phyloP scores from a whole-genome alignment of 2,797 vertebrate species.

The Caiman crocodilus region DNA sequence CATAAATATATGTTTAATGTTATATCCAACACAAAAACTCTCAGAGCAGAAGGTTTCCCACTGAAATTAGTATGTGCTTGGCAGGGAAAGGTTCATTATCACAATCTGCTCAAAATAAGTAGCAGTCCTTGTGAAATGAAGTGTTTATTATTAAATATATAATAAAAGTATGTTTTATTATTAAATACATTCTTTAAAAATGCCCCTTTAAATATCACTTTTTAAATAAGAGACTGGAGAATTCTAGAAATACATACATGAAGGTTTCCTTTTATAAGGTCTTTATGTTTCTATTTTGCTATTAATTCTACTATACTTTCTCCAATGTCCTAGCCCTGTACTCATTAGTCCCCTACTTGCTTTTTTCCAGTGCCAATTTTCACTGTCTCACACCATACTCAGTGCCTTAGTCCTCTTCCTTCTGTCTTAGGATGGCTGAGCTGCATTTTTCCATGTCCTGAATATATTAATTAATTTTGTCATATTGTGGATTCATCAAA shows the following conservation, averaged over 20 bases:
- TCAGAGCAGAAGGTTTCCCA: neutral
- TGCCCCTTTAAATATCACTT: neutral
- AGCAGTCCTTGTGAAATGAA: neutral
- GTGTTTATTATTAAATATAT: neutral
- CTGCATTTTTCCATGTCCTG: slow-evolving; percentile 65
- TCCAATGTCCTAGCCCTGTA: slow-evolving; percentile 14
- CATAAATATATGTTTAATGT: neutral
- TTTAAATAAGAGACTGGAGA: neutral
- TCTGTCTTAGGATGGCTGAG: slow-evolving; percentile 69
- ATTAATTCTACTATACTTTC: slow-evolving; percentile 12
- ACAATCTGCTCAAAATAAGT: neutral
- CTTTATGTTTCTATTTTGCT: neutral
- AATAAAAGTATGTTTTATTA: neutral
- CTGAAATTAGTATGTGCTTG: neutral
- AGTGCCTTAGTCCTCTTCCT: slow-evolving; percentile 58
- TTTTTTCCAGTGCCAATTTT: slow-evolving; percentile 59
- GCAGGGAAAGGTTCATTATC: neutral
- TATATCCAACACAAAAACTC: neutral
- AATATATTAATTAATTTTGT: slow-evolving; percentile 69
- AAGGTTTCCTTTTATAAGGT: neutral
- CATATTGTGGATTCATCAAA: neutral
- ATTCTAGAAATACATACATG: neutral
- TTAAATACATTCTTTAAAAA: neutral
- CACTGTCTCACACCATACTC: slow-evolving; percentile 61
- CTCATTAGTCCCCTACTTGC: slow-evolving; percentile 69